phyloP scores from a whole-genome alignment of 2,797 vertebrate species.

The Huso huso region DNA sequence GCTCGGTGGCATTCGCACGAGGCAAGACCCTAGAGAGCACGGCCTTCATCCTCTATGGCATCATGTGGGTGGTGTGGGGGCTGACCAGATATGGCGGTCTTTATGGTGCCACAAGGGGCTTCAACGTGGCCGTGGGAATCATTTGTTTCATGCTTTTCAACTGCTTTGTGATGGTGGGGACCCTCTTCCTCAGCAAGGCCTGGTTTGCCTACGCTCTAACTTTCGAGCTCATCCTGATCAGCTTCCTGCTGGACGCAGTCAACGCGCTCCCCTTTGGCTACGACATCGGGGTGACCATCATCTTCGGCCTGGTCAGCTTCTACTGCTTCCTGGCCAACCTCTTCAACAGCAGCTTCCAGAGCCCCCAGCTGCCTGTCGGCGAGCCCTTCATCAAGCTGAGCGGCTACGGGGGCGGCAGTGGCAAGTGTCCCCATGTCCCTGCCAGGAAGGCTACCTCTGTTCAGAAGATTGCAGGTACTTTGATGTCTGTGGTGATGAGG shows the following conservation, averaged over 20 bases:
- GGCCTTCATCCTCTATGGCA: slow-evolving; percentile 68
- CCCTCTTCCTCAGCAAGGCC: slow-evolving; percentile 59
- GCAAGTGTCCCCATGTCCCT: slow-evolving; percentile 64
- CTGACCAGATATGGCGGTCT: slow-evolving; percentile 63
- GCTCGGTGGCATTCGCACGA: slow-evolving; percentile 68
- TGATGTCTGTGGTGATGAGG: background rate
- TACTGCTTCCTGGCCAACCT: slow-evolving; percentile 75
- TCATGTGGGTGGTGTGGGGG: slow-evolving; percentile 81
- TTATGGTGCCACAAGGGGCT: slow-evolving; percentile 54
- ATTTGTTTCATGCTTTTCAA: slow-evolving; percentile 76
- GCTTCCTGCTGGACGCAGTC: slow-evolving; percentile 74
- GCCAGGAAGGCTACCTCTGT: slow-evolving; percentile 72
- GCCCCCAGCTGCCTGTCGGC: slow-evolving; percentile 66
- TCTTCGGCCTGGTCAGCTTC: slow-evolving; percentile 77
- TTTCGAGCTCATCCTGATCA: slow-evolving; percentile 70
- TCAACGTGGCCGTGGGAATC: slow-evolving; percentile 64
- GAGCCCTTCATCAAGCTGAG: slow-evolving; percentile 59
- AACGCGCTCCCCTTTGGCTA: slow-evolving; percentile 60
- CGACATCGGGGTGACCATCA: slow-evolving; percentile 64
- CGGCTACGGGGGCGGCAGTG: slow-evolving; percentile 48
- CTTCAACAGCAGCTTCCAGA: slow-evolving; percentile 63
- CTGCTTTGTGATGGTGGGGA: slow-evolving; percentile 57
- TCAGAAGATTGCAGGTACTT: slow-evolving; percentile 73
- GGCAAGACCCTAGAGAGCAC: slow-evolving; percentile 85
- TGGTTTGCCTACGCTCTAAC: slow-evolving; percentile 71